Evolutionary conservation across 2,888 invertebrate species (phyloP).

Genomic region (Scrobipalpa costella): DNA sequence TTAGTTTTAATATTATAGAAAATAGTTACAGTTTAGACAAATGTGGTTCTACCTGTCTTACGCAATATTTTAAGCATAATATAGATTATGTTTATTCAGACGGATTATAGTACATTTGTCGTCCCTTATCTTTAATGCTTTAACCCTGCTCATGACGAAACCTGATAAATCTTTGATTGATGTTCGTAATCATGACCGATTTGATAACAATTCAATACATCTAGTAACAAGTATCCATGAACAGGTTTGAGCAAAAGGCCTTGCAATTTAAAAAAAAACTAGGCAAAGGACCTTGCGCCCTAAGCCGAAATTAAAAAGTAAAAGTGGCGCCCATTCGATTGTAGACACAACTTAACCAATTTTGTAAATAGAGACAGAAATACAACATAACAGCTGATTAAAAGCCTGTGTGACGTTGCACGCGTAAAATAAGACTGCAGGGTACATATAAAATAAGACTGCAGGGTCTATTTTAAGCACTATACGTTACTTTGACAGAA

Average conservation of each 20-base stretch:
- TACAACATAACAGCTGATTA: too few species aligned
- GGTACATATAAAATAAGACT: too few species aligned
- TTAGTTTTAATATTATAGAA: too few species aligned
- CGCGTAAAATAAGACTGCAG: too few species aligned
- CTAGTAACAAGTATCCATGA: background rate
- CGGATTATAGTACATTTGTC: conserved; percentile 14
- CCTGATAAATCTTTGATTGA: background rate
- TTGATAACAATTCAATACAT: background rate
- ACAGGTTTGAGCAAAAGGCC: conserved; percentile 1
- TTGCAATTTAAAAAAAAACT: conserved; percentile 20
- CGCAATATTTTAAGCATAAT: background rate
- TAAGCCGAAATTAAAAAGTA: too few species aligned
- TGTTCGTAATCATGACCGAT: background rate
- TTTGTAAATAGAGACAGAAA: too few species aligned
- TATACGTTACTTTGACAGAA: too few species aligned
- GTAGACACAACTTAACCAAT: too few species aligned
- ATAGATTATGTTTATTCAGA: background rate
- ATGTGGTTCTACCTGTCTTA: conserved; percentile 5
- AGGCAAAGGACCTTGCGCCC: too few species aligned
- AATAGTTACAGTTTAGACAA: background rate
- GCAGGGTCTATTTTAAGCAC: too few species aligned
- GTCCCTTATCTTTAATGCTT: conserved; percentile 16
- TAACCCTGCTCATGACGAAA: conserved; percentile 12
- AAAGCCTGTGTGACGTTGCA: too few species aligned
- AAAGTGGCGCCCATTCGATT: too few species aligned